Base-by-base conservation (phyloP, 2,888 invertebrate genomes). In the Thumatha senex region DNA sequence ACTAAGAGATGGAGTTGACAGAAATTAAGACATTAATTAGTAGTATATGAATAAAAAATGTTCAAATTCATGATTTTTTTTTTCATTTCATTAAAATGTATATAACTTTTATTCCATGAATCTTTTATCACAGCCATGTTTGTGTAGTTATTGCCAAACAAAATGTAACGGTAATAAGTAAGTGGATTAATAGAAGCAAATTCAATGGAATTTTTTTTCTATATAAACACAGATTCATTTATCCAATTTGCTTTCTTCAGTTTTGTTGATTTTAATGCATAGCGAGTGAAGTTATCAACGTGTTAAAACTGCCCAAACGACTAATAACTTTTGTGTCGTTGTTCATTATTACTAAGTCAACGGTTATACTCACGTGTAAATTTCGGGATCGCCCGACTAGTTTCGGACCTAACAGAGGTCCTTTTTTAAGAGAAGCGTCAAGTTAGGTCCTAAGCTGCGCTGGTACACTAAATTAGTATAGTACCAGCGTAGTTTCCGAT, bases 151-250 rank as follows among this genome's bases (percentile, higher is more conserved):
- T 35, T 12, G 12, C 33, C 35, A 44, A 13, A 44, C 35, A 44
- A 44, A 44, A 44, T 35, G 24, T 44, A 44, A 44, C 44, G 10
- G 56, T 72, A 76, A 79, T 78, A 72, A 75, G 73, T 74, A 76
- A 80, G 74, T 70, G 56, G 58, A 71, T 78, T 75, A 72, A 53
- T 54, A 58, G 56, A 44, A 51, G 49, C 51, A 63, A 76, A 75
- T 63, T 72, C 67, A 63, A 73, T 35, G 24, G 56, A 70, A 65
- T 5, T 56, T 54, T 66, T 57, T 48, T 41, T 45, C 47, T 53
- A 40, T 49, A 51, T 57, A 43, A 51, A 49, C 35, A 40, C 38
- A 40, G 47, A 46, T 61, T 50, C 31, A 44, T 48, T 51, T 48
- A 39, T 44, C 9, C 40, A 34, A 43, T 43, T 47, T 45, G 13